Evolutionary conservation across 2,797 vertebrate species (phyloP).

Genomic region (Hypotaenidia philippensis): DNA sequence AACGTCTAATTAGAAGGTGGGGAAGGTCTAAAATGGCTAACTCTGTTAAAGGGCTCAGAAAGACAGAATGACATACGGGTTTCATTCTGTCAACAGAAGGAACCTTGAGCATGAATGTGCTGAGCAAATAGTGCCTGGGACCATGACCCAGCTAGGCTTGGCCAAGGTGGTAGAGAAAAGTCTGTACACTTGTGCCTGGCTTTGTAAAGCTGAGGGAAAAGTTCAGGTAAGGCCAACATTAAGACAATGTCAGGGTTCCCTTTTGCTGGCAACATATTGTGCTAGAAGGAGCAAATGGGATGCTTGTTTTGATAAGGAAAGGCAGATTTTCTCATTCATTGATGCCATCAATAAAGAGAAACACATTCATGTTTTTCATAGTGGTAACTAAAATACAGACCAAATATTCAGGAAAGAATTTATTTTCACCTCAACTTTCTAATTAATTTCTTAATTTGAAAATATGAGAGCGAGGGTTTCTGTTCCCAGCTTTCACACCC

Average conservation of each 20-base stretch:
- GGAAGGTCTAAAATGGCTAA: not conserved
- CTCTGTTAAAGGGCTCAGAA: not conserved
- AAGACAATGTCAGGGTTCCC: not conserved
- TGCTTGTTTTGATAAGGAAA: not conserved
- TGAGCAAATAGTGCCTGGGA: not conserved
- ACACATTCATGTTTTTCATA: not conserved
- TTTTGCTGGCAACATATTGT: fast-evolving
- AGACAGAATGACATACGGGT: not conserved
- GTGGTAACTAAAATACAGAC: not conserved
- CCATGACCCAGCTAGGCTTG: not conserved
- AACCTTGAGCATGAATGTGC: not conserved
- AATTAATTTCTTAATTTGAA: not conserved
- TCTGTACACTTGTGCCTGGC: not conserved
- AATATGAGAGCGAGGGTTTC: not conserved
- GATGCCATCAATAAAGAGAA: not conserved
- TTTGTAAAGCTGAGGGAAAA: not conserved
- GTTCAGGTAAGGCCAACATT: not conserved
- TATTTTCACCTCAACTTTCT: not conserved
- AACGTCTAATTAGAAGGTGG: not conserved
- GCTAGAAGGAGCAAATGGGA: not conserved
- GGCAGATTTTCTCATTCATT: not conserved
- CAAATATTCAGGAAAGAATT: not conserved
- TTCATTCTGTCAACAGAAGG: not conserved
- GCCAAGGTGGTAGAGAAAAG: not conserved
- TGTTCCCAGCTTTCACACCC: not conserved